phyloP scores from a whole-genome alignment of 2,113 vertebrate species.

The Neotoma lepida region DNA sequence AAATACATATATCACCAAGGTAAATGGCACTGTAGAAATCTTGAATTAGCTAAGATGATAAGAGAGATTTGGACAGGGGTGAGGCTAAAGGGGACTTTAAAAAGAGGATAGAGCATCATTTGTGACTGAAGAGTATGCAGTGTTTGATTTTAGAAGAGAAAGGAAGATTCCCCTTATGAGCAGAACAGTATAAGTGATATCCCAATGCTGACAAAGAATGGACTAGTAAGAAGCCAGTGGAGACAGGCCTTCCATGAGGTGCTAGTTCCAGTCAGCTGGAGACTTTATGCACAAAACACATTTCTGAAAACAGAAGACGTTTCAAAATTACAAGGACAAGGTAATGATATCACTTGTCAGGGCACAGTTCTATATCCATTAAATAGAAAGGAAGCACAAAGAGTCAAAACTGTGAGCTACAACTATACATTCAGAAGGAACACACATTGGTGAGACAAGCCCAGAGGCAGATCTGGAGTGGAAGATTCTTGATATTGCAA shows the following conservation, averaged over 20 bases:
- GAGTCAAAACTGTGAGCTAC: not conserved
- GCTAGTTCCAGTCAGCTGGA: not conserved
- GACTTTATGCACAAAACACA: not conserved
- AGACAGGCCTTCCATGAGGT: not conserved
- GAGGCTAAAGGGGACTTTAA: not conserved
- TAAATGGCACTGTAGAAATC: not conserved
- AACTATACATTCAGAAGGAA: not conserved
- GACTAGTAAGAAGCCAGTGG: not conserved
- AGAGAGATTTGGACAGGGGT: not conserved
- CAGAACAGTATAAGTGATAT: not conserved
- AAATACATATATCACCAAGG: not conserved
- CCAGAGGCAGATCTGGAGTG: not conserved
- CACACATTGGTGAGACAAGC: not conserved
- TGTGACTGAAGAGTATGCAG: not conserved
- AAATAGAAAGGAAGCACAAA: not conserved
- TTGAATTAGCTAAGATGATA: not conserved
- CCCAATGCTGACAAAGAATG: not conserved
- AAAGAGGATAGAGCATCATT: not conserved
- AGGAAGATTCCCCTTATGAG: not conserved
- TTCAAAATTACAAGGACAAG: conserved; percentile 37
- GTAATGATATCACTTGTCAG: not conserved
- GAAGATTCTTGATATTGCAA: not conserved
- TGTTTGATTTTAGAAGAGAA: not conserved
- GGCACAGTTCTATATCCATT: not conserved
- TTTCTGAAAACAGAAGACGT: not conserved